A percentile compares a stretch with the other conserved stretches of the same genome.
These are phyloP conservation scores for Podarcis raffonei DNA, from an alignment of 2,113 vertebrate genomes.

Conservation along the genomic window DNA sequence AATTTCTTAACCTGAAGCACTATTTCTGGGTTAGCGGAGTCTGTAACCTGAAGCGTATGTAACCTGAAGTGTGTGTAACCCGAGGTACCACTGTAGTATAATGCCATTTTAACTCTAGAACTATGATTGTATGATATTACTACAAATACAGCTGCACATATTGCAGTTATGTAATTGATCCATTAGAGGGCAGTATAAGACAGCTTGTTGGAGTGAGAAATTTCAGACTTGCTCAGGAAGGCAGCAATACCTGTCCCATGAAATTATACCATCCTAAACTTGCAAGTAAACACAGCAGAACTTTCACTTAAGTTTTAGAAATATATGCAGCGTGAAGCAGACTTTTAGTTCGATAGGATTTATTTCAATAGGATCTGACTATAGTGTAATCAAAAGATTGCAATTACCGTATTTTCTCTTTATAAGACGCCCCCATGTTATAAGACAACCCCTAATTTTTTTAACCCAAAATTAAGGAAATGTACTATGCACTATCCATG, in stretches of 20 bases:
- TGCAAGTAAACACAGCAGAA: not conserved
- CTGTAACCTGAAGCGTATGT: too few relatives aligned
- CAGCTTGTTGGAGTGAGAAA: slow-evolving; percentile 49
- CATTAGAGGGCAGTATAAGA: slow-evolving; percentile 76
- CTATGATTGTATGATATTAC: too few relatives aligned
- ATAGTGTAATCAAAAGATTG: not conserved
- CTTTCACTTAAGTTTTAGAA: not conserved
- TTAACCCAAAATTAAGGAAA: too few relatives aligned
- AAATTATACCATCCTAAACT: not conserved
- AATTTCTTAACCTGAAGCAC: too few relatives aligned
- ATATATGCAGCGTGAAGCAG: not conserved
- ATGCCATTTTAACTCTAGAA: too few relatives aligned
- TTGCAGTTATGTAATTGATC: slow-evolving; percentile 65
- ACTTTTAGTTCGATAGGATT: not conserved
- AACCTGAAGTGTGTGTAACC: too few relatives aligned
- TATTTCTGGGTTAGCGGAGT: too few relatives aligned
- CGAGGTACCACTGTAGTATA: too few relatives aligned
- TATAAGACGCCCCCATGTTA: too few relatives aligned
- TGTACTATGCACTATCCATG: too few relatives aligned
- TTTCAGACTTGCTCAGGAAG: not conserved
- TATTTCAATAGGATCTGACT: not conserved
- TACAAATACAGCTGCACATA: not conserved
- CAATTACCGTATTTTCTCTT: not conserved
- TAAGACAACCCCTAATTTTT: too few relatives aligned
- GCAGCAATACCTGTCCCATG: not conserved